Conservation (phyloP, 2,888 invertebrate genomes). For the Sisyra terminalis region DNA sequence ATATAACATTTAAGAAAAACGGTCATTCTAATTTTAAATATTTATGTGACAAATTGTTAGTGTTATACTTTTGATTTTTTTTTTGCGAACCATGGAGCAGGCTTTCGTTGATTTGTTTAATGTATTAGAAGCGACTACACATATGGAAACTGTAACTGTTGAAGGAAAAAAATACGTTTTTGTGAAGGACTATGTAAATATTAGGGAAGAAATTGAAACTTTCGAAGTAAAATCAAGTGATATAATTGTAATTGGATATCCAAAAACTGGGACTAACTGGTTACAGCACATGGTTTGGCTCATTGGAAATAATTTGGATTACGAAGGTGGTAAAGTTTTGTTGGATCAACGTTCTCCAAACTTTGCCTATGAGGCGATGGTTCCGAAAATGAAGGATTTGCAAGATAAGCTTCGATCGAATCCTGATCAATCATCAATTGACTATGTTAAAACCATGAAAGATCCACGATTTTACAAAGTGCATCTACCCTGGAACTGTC, state of each 20-base stretch:
- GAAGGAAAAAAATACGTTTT: no score
- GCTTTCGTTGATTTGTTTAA: no score
- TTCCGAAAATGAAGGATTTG: no score
- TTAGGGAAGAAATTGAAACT: neutral
- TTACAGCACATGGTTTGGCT: constrained; percentile 2
- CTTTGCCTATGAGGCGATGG: neutral
- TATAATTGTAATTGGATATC: constrained; percentile 1
- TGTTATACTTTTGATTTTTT: no score
- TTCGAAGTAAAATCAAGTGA: neutral
- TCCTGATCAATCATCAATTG: neutral
- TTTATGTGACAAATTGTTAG: no score
- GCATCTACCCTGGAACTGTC: neutral
- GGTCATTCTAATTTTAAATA: no score
- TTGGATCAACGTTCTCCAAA: constrained; percentile 1
- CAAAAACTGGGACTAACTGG: constrained; percentile 3
- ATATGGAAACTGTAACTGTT: no score
- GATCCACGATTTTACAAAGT: neutral
- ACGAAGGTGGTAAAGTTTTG: neutral
- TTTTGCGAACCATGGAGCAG: no score
- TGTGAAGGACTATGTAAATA: no score
- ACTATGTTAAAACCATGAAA: neutral
- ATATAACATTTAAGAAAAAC: no score
- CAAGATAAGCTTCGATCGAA: neutral
- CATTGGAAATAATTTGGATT: constrained; percentile 1
- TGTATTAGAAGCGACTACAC: no score